Percentiles rank a stretch among this genome's conserved stretches.
Evolutionary conservation across 2,797 vertebrate genomes (phyloP).

Genomic region (Cichlasoma orientale): DNA sequence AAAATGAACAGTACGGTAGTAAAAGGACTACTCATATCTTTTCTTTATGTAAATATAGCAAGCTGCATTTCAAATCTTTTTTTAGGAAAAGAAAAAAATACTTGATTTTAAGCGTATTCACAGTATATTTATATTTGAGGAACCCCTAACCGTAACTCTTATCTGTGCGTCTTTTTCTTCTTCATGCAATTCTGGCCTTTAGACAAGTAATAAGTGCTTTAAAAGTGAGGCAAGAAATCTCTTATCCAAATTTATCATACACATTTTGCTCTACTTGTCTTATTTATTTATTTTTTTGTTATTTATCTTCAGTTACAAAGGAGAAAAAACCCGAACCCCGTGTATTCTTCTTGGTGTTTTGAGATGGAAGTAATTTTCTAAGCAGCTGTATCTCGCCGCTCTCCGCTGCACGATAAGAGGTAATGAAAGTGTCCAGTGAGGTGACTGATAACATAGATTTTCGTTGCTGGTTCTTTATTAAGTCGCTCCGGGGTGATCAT

Average conservation of each 20-base stretch:
- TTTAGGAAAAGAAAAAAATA: not conserved
- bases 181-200: too few species aligned
- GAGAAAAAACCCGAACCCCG: not conserved
- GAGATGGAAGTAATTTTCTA: not conserved
- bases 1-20: not conserved
- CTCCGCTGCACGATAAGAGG: not conserved
- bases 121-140: not conserved
- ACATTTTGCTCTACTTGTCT: not conserved
- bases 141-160: not conserved
- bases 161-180: too few species aligned
- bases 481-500: not conserved
- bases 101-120: not conserved
- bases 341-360: not conserved
- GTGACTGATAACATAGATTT: not conserved
- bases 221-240: not conserved
- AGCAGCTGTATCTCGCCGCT: not conserved
- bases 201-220: not conserved
- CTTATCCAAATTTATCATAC: not conserved
- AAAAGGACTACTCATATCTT: not conserved
- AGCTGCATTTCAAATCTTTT: not conserved
- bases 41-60: not conserved
- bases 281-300: not conserved
- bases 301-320: not conserved
- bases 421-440: slow-evolving; percentile 2
- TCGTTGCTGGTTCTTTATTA: slow-evolving; percentile 5